Evolutionary conservation across 2,113 vertebrate species (phyloP).

Genomic region (Pomatorhinus ruficollis): DNA sequence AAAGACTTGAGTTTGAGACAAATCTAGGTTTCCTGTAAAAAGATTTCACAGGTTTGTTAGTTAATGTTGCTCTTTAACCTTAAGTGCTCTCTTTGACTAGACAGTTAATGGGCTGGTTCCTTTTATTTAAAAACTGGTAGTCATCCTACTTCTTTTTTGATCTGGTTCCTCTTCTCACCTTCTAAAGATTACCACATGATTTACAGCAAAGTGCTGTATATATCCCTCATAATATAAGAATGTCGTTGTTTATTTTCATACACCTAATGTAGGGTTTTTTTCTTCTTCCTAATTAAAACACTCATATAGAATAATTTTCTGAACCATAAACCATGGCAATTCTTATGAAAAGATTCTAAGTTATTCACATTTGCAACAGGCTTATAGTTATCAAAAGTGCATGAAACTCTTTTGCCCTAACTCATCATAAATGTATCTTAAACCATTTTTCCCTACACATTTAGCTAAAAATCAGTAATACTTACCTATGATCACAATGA

Average conservation of each 20-base stretch:
- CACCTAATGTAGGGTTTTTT: fast-evolving
- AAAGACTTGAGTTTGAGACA: neutral
- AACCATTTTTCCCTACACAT: neutral
- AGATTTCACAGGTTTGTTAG: neutral
- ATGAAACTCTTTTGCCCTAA: neutral
- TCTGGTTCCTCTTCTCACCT: neutral
- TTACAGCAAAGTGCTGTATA: neutral
- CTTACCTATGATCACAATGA: neutral
- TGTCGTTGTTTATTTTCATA: neutral
- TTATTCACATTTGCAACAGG: neutral
- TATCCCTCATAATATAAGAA: neutral
- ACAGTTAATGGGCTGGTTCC: neutral
- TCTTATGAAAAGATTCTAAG: neutral
- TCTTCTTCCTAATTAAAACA: neutral
- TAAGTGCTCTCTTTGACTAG: neutral
- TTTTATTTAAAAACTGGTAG: neutral
- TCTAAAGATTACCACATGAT: neutral
- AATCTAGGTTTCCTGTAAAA: neutral
- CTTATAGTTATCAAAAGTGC: neutral
- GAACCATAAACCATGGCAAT: neutral
- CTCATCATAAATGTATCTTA: neutral
- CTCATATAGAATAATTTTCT: neutral
- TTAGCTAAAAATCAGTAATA: neutral
- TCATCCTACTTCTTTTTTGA: neutral
- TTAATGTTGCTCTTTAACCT: neutral